phyloP scores from a whole-genome alignment of 2,113 vertebrate genomes.

The Opisthocomus hoazin region DNA sequence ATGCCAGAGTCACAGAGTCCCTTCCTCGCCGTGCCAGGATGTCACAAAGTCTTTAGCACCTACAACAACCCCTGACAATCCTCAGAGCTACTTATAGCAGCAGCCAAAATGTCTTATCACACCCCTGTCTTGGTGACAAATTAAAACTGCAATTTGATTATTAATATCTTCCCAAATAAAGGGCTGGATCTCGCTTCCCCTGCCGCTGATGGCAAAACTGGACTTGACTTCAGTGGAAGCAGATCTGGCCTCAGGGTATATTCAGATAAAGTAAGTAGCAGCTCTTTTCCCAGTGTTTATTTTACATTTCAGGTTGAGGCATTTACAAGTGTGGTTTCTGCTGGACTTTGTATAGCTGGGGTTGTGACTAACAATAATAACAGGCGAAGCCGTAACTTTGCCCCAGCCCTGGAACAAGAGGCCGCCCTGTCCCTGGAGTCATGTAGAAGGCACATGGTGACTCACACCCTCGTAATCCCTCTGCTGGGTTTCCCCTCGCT shows the following conservation, averaged over 20 bases:
- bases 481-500: constrained; percentile 11
- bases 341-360: constrained; percentile 22
- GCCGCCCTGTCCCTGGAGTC: constrained; percentile 34
- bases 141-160: constrained; percentile 39
- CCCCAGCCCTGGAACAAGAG: constrained; percentile 36
- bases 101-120: constrained; percentile 15
- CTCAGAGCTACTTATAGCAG: constrained; percentile 25
- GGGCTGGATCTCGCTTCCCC: neutral
- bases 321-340: constrained; percentile 23
- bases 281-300: constrained; percentile 32
- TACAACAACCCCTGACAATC: constrained; percentile 2
- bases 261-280: constrained; percentile 31
- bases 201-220: neutral
- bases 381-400: neutral
- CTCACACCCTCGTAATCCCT: constrained; percentile 9
- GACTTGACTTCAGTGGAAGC: neutral
- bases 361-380: constrained; percentile 31
- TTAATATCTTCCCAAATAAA: constrained; percentile 22
- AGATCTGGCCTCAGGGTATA: neutral
- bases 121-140: constrained; percentile 35
- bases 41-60: constrained; percentile 38
- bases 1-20: constrained; percentile 6
- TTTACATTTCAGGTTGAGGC: constrained; percentile 46
- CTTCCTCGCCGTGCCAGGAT: neutral
- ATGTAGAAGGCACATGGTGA: constrained; percentile 6